Base-by-base conservation (phyloP, 2,113 vertebrate genomes). In the Amphilophus citrinellus region DNA sequence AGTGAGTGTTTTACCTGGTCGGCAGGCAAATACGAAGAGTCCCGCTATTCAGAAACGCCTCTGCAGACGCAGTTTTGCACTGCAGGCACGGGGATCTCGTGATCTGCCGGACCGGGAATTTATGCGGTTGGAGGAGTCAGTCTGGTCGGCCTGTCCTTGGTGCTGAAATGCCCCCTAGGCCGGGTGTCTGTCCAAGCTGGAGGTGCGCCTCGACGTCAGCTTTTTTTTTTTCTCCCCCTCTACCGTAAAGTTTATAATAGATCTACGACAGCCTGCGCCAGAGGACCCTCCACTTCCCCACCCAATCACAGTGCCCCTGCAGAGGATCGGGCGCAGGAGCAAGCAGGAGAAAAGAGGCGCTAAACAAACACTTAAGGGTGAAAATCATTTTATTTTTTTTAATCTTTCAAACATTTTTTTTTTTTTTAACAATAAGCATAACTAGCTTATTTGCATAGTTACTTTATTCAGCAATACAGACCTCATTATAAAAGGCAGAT, bases 231-330 rank as follows among this genome's bases (percentile, higher is more conserved):
- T 27, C 35, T 35, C 35, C 37, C 3, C 5, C 5, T n/a, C 76
- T 94, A 95, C 95, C 95, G 93, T 96, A 96, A 88, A 30, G 75
- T 20, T 79, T 3, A 20, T 80, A 95, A 86, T 89, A 95, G 79
- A 90, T 22, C 42, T 15, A 1, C 59, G 4, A 59, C 37, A 10
- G 44, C 10, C 59, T 2, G 20, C 24, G 44, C 42, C 39, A 47
- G 9, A 5, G 20, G 66, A 32, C 39, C 17, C 37, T 9, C 66
- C 24, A 7, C 35, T 35, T 35, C 13, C 1, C 1, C 50, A 24
- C 44, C 66, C 13, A 73, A 20, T 11, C 9, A 42, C 0, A 7
- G 30, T 5, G 9, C 47, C 32, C 61, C 47, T 86, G 80, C 47
- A 63, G 50, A 65, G 63, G 50, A 83, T 53, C n/a, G 61, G 24